Conservation (phyloP, 2,797 vertebrate genomes). For the Siniperca scherzeri region DNA sequence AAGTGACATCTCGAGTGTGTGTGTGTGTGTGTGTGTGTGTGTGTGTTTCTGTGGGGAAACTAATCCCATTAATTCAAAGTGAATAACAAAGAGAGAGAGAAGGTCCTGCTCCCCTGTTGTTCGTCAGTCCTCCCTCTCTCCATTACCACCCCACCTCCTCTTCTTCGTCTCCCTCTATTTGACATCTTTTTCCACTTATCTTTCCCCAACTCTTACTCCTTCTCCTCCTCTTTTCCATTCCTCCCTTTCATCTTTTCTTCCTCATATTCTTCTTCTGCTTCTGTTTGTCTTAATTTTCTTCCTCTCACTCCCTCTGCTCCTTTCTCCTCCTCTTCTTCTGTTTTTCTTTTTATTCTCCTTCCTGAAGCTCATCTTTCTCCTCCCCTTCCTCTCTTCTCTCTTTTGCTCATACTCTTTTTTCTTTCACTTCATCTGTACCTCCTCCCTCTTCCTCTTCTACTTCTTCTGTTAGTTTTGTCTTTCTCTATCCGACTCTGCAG, state of each 20-base stretch:
- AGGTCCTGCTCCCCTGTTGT: slow-evolving; percentile 60
- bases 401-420: not conserved
- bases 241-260: not conserved
- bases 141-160: no score
- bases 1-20: slow-evolving; percentile 28
- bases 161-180: not conserved
- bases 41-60: slow-evolving; percentile 67
- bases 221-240: no score
- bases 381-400: not conserved
- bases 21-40: slow-evolving; percentile 17
- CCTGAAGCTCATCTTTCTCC: no score
- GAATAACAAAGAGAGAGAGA: slow-evolving; percentile 89
- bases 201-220: no score
- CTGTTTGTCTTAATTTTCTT: not conserved
- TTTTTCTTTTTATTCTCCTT: not conserved
- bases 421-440: not conserved
- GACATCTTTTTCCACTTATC: no score
- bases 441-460: not conserved
- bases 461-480: not conserved
- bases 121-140: slow-evolving; percentile 92
- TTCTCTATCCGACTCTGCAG: no score
- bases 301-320: not conserved
- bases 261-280: not conserved
- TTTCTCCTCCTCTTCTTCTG: not conserved
- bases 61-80: slow-evolving; percentile 98